Conservation (phyloP, 1,140 invertebrate species). For the Scylla paramamosain region DNA sequence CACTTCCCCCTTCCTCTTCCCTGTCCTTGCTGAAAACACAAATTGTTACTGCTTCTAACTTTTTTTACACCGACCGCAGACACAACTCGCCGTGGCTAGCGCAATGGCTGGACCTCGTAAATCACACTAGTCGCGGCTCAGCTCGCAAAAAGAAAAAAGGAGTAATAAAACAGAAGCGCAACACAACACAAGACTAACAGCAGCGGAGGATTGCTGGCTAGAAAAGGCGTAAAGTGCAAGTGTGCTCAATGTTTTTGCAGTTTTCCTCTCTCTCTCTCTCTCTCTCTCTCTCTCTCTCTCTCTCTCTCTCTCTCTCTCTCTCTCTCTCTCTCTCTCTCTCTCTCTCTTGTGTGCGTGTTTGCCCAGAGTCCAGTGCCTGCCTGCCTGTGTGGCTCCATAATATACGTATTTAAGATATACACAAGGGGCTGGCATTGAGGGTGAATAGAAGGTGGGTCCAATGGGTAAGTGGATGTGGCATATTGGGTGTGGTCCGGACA, state of each 20-base stretch:
- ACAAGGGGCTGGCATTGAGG: not conserved
- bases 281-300: not conserved
- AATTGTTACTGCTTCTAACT: not conserved
- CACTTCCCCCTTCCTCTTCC: not conserved
- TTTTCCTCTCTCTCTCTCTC: not conserved
- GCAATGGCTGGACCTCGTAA: not conserved
- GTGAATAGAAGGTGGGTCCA: not conserved
- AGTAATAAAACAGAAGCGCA: too few relatives aligned
- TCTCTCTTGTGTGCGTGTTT: not conserved
- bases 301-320: not conserved
- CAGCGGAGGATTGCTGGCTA: too few relatives aligned
- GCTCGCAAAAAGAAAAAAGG: too few relatives aligned
- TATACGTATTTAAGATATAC: not conserved
- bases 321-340: slow-evolving; percentile 20
- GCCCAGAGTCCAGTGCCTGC: too few relatives aligned
- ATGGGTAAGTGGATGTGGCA: not conserved
- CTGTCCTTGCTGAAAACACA: not conserved
- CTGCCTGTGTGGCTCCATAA: not conserved
- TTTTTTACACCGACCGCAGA: slow-evolving; percentile 11
- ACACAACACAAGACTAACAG: too few relatives aligned
- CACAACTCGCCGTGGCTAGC: not conserved
- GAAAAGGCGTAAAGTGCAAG: too few relatives aligned
- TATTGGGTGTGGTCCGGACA: not conserved
- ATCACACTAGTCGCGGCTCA: not conserved
- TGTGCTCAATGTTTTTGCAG: too few relatives aligned